Conservation (phyloP, 1,140 invertebrate genomes). For the Drosophila bipectinata region DNA sequence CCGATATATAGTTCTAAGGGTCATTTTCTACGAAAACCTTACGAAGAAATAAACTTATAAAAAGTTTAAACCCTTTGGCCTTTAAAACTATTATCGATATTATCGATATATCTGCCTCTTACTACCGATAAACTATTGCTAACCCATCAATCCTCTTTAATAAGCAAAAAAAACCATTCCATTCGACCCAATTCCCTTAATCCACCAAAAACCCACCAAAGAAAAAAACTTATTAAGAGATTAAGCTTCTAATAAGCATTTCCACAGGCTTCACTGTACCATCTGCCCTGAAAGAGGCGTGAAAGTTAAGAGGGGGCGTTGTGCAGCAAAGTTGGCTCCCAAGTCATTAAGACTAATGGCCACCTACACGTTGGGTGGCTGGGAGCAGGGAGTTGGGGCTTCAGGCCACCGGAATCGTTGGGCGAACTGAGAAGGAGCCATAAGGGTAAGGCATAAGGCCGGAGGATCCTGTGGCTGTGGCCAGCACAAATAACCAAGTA, state of each 20-base stretch:
- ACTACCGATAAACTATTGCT: not conserved
- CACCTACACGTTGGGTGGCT: slow-evolving; percentile 42
- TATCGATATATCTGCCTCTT: not conserved
- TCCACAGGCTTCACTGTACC: slow-evolving; percentile 36
- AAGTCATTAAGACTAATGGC: slow-evolving; percentile 80
- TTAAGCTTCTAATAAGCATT: not conserved
- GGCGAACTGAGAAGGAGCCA: not conserved
- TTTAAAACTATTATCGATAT: not conserved
- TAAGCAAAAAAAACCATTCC: too few species aligned
- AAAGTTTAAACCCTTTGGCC: not conserved
- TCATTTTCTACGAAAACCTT: too few species aligned
- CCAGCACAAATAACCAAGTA: slow-evolving; percentile 56
- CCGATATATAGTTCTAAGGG: too few species aligned
- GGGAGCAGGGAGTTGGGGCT: not conserved
- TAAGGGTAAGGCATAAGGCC: not conserved
- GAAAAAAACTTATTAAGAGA: not conserved
- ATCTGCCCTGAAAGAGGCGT: slow-evolving; percentile 7
- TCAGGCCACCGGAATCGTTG: not conserved
- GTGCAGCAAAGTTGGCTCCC: slow-evolving; percentile 34
- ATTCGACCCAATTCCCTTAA: not conserved
- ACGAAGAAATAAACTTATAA: too few species aligned
- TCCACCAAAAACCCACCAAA: too few species aligned
- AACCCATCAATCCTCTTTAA: too few species aligned
- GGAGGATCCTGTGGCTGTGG: slow-evolving; percentile 46
- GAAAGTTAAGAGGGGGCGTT: slow-evolving; percentile 11